Evolutionary conservation across 2,113 vertebrate genomes (phyloP), one percentile per base, ranked within the genome.

Genomic region (Turnix velox): DNA sequence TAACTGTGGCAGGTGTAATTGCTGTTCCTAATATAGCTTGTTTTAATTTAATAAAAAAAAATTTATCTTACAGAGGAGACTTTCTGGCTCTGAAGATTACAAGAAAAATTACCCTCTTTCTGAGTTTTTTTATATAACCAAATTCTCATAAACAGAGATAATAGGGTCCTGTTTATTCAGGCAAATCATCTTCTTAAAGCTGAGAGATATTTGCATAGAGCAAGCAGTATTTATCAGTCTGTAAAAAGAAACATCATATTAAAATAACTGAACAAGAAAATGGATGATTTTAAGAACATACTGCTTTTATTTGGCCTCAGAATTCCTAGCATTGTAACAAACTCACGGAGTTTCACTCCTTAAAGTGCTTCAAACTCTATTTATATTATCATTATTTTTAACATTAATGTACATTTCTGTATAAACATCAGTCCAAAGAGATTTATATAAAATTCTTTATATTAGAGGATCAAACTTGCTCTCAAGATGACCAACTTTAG

Each of bases 351-450:
- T 95, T 96, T 93, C 81, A 88, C 85, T 94, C 95, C 93, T 96
- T 97, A 94, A 97, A 97, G 96, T 98, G 96, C 94, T 97, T 97
- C 75, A 94, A 94, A 96, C 68, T 91, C 91, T 78, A 95, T 94
- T 98, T 97, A 96, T 91, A 95, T 95, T 95, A 93, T 95, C 95
- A 72, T 90, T 96, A 94, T 91, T 94, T 96, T 91, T 88, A 95
- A 88, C 86, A 87, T 87, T 94, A 92, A 91, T 72, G 63, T 89
- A 91, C 86, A 93, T 69, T 95, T 89, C 71, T 93, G 68, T 72
- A 78, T 96, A 86, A 95, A 94, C 77, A 94, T 88, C 74, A 91
- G 52, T 73, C 82, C 94, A 35, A 84, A 96, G 72, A 96, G 22
- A 90, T 86, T 73, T 48, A 31, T 37, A 91, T 88, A 92, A 78